phyloP scores from a whole-genome alignment of 2,113 vertebrate species.

The Labeo rohita region DNA sequence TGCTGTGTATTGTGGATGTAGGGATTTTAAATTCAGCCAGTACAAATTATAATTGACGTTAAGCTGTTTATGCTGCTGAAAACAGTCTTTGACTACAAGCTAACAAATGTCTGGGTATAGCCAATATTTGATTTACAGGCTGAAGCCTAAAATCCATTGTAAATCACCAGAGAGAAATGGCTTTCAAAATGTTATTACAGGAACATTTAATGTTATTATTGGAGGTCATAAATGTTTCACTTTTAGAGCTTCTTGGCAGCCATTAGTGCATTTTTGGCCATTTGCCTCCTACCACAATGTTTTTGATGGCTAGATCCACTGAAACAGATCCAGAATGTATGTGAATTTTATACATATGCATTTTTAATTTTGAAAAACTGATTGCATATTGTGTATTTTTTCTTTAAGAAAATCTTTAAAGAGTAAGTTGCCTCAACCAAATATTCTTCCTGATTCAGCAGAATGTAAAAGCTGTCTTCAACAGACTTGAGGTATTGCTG shows the following conservation, averaged over 20 bases:
- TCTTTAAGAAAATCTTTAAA: background rate
- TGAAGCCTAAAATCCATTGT: constrained; percentile 71
- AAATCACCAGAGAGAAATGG: constrained; percentile 71
- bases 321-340: background rate
- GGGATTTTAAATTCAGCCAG: background rate
- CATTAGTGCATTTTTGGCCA: background rate
- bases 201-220: constrained; percentile 69
- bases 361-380: background rate
- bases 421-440: background rate
- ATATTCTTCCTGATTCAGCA: constrained; percentile 12
- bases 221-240: constrained; percentile 61
- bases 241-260: constrained; percentile 50
- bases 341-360: background rate
- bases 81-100: background rate
- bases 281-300: background rate
- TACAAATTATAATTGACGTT: background rate
- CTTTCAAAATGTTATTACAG: constrained; percentile 72
- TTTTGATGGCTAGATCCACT: constrained; percentile 12
- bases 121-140: constrained; percentile 67
- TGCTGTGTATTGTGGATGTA: background rate
- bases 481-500: background rate
- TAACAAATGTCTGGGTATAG: background rate
- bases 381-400: background rate
- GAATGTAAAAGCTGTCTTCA: background rate
- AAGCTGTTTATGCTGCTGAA: background rate